These are phyloP conservation scores for Papilio elwesi DNA, from an alignment of 2,888 invertebrate species.

Conservation along the genomic window DNA sequence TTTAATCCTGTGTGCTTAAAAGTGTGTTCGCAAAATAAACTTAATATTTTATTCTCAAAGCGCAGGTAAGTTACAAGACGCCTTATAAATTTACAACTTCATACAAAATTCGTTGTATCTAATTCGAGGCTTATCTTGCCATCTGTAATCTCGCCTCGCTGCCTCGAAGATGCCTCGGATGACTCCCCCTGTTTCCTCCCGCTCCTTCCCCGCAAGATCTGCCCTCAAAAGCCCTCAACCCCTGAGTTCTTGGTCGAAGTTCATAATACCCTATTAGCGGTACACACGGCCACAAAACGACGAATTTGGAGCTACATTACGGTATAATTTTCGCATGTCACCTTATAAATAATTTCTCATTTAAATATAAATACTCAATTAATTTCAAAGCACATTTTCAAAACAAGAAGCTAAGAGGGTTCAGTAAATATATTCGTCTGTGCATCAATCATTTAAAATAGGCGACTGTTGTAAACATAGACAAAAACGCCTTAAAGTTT, in stretches of 20 bases:
- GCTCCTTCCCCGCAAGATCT: conserved; percentile 48
- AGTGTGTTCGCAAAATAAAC: conserved; percentile 65
- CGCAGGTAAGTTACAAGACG: conserved; percentile 61
- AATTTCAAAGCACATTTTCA: neutral
- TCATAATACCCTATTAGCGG: conserved; percentile 82
- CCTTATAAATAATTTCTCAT: neutral
- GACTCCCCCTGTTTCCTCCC: conserved; percentile 52
- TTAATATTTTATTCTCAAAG: conserved; percentile 80
- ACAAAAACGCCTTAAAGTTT: neutral
- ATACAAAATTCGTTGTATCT: conserved; percentile 82
- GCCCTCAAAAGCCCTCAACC: conserved; percentile 61
- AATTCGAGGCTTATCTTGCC: conserved; percentile 82
- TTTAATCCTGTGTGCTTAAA: conserved; percentile 53
- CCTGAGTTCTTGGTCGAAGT: conserved; percentile 73
- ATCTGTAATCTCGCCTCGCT: conserved; percentile 76
- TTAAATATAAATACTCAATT: neutral
- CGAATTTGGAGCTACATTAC: conserved; percentile 46
- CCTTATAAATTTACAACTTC: conserved; percentile 78
- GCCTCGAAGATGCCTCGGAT: conserved; percentile 70
- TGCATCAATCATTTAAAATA: neutral
- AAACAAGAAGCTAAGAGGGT: neutral
- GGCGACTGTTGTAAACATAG: neutral
- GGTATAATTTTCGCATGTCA: conserved; percentile 42
- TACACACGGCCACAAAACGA: conserved; percentile 66
- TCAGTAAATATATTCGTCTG: neutral